Evolutionary conservation across 2,113 vertebrate species (phyloP), one percentile per base, ranked within the genome.

Genomic region (Suricata suricatta): DNA sequence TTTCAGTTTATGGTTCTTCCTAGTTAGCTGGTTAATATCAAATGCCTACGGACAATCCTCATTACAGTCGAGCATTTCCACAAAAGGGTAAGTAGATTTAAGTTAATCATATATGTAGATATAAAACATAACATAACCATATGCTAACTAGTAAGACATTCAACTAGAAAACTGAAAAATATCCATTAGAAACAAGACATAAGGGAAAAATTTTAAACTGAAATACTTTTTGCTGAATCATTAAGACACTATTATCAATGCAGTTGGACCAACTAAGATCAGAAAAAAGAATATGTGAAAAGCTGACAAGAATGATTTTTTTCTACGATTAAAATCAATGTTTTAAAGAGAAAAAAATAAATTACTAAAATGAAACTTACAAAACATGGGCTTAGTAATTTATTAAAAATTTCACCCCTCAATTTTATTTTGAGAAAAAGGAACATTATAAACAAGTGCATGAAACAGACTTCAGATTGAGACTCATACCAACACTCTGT

Each of bases 71-170:
- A 63, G 19, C 31, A 94, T 69, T 52, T 85, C 79, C 66, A 74
- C 44, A 97, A 69, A 72, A 95, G 96, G 69, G 85, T 92, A 96
- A 97, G 27, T 52, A 79, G 38, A n/a, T 95, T 69, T 79, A 71
- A 89, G 92, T 60, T 71, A 92, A 66, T 63, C 91, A 93, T 52
- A 79, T 8, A 80, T 63, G 19, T 68, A 98, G 63, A 97, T 83
- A 41, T 85, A 93, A 85, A 92, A 81, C n/a, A 77, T 57, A 80
- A 95, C 23, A 64, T 38, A 92, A 44, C 84, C 7, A 79, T 27
- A 60, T 31, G 31, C 19, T 76, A 92, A 90, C 77, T 82, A 72
- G 25, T 63, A 86, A 94, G 57, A 94, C 33, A 90, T 57, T 90
- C 82, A 92, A 77, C 41, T 50, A 93, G 64, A 92, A 86, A 88